phyloP scores from a whole-genome alignment of 1,140 invertebrate genomes.

The Lethocerus indicus region DNA sequence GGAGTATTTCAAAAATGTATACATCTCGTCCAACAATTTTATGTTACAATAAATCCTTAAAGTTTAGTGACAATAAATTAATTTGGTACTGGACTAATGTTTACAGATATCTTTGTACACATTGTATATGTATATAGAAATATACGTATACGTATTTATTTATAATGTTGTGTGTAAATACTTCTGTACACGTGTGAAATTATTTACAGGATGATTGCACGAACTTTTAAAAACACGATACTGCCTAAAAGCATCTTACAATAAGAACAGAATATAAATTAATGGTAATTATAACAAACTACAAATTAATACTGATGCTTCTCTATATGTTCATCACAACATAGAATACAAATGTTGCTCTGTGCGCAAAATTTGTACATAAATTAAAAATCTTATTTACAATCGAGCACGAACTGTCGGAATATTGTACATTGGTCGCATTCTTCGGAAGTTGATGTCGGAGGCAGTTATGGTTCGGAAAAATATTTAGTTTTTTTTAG shows the following conservation, averaged over 20 bases:
- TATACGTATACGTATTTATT: neutral
- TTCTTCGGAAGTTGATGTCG: too few relatives aligned
- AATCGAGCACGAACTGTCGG: neutral
- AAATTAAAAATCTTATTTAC: neutral
- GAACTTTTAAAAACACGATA: neutral
- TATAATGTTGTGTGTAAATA: slow-evolving; percentile 3
- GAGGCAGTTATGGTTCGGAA: too few relatives aligned
- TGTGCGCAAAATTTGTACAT: neutral
- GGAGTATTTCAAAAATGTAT: slow-evolving; percentile 1
- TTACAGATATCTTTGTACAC: neutral
- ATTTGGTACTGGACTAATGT: slow-evolving; percentile 1
- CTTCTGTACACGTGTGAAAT: neutral
- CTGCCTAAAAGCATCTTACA: neutral
- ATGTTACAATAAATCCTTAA: neutral
- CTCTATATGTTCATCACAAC: neutral
- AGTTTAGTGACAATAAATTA: slow-evolving; percentile 6
- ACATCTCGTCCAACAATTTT: neutral
- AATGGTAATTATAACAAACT: slow-evolving; percentile 7
- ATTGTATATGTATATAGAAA: neutral
- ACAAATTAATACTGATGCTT: slow-evolving; percentile 13
- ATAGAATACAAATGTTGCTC: neutral
- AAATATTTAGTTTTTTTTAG: too few relatives aligned
- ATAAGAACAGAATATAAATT: slow-evolving; percentile 5
- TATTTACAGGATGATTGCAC: too few relatives aligned
- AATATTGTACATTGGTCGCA: neutral